Percentiles rank a stretch among this genome's conserved stretches.
Conservation (phyloP, 2,797 vertebrate genomes). For the Tauraco hartlaubi region DNA sequence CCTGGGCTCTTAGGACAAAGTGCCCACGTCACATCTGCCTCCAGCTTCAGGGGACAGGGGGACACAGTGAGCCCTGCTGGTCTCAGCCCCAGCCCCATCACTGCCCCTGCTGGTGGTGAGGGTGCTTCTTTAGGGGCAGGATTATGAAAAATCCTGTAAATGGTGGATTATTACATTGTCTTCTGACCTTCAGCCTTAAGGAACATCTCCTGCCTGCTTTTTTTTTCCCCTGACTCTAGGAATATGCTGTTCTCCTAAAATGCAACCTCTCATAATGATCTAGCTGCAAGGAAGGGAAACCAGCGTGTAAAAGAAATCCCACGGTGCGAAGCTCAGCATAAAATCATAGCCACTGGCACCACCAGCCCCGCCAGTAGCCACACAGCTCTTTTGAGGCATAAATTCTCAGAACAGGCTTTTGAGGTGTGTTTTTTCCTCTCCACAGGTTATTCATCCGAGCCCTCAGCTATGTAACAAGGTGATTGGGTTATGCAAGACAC, state of each 20-base stretch:
- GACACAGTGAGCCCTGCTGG: neutral
- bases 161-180: neutral
- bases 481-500: neutral
- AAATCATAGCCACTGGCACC: neutral
- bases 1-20: neutral
- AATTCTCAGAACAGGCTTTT: neutral
- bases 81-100: neutral
- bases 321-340: neutral
- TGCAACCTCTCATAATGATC: neutral
- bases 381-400: accelerated
- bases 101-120: neutral
- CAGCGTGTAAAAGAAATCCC: neutral
- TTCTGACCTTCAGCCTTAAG: neutral
- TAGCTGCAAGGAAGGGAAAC: neutral
- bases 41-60: neutral
- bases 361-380: accelerated
- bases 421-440: neutral
- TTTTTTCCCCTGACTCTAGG: neutral
- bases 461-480: neutral
- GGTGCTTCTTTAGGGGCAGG: neutral
- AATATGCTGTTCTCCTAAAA: neutral
- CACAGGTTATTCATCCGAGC: neutral
- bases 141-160: neutral
- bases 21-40: neutral
- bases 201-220: neutral